phyloP scores from a whole-genome alignment of 2,113 vertebrate genomes.

The Mastomys natalensis region DNA sequence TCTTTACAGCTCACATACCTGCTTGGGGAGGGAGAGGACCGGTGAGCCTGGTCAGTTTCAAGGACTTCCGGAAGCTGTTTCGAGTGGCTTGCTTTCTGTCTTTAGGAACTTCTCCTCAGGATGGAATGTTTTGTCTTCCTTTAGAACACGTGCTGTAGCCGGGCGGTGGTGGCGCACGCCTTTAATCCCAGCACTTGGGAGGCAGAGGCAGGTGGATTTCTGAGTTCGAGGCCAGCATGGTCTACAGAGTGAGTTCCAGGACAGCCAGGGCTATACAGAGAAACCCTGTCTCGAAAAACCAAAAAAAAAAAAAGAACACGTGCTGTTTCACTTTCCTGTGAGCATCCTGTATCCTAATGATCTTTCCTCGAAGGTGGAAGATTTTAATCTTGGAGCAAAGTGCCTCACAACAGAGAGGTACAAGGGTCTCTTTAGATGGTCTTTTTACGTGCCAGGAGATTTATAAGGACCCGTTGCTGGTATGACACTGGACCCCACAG shows the following conservation, averaged over 20 bases:
- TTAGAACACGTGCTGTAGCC: not conserved
- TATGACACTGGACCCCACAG: not conserved
- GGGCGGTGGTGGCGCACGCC: too few relatives aligned
- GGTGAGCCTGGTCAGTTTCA: not conserved
- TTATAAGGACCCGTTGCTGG: not conserved
- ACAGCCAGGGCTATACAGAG: too few relatives aligned
- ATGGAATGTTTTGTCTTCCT: not conserved
- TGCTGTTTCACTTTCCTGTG: not conserved
- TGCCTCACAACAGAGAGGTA: not conserved
- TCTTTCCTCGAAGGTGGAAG: not conserved
- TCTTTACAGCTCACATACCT: not conserved
- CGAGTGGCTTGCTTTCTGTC: not conserved
- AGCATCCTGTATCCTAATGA: not conserved
- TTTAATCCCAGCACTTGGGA: too few relatives aligned
- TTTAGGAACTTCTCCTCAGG: not conserved
- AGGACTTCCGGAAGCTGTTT: not conserved
- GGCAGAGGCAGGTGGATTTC: too few relatives aligned
- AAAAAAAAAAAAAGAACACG: too few relatives aligned
- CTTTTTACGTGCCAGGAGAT: not conserved
- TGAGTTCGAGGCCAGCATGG: too few relatives aligned
- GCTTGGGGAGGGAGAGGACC: not conserved
- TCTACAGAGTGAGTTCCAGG: too few relatives aligned
- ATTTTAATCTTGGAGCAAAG: not conserved
- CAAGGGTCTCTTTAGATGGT: not conserved
- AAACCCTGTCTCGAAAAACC: too few relatives aligned